A percentile compares a stretch with the other conserved stretches of the same genome.
These are phyloP conservation scores for Siniperca knerii DNA, from an alignment of 2,113 vertebrate species.

Conservation along the genomic window DNA sequence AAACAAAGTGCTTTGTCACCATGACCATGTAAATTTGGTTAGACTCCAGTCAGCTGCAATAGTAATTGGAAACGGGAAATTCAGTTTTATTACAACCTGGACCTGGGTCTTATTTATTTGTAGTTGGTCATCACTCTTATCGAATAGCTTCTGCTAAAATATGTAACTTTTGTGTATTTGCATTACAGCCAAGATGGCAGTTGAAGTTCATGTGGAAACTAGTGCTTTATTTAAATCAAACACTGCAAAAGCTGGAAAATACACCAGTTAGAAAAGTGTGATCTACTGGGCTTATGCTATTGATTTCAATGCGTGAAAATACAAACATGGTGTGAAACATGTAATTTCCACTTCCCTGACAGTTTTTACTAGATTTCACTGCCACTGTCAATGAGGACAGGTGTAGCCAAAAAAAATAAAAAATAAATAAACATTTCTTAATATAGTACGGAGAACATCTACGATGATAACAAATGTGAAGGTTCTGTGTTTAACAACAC, in stretches of 20 bases:
- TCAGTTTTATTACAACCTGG: background rate
- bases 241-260: conserved; percentile 12
- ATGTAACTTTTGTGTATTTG: background rate
- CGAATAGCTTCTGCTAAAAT: background rate
- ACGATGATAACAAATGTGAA: conserved; percentile 10
- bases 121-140: background rate
- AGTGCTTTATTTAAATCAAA: conserved; percentile 9
- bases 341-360: conserved; percentile 40
- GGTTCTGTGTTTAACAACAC: background rate
- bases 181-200: background rate
- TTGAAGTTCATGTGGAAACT: background rate
- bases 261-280: conserved; percentile 37
- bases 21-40: conserved; percentile 2
- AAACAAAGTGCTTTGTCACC: conserved; percentile 44
- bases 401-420: background rate
- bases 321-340: conserved; percentile 54
- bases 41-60: conserved; percentile 18
- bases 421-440: conserved; percentile 2
- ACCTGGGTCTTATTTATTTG: background rate
- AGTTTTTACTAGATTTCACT: conserved; percentile 29
- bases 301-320: conserved; percentile 51
- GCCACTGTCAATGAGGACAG: conserved; percentile 21
- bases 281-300: conserved; percentile 36
- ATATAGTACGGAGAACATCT: background rate
- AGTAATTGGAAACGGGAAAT: background rate